phyloP scores from a whole-genome alignment of 2,113 vertebrate genomes.

The Zosterops lateralis region DNA sequence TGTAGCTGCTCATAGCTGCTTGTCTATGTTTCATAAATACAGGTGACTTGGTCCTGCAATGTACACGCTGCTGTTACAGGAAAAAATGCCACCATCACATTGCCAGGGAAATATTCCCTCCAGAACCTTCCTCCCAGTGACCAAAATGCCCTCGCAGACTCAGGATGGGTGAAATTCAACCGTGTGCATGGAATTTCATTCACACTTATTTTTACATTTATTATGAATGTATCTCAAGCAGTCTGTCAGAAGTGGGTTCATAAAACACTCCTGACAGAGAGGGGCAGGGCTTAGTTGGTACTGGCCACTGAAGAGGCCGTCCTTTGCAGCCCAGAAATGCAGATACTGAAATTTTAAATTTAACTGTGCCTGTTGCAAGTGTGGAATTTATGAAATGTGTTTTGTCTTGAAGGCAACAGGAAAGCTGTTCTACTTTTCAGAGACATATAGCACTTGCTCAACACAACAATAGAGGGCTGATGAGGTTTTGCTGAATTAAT shows the following conservation, averaged over 20 bases:
- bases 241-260: neutral
- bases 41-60: neutral
- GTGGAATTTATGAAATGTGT: neutral
- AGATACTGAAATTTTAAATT: neutral
- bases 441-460: neutral
- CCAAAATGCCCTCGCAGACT: neutral
- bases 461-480: neutral
- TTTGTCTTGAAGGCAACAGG: constrained; percentile 13
- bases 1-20: neutral
- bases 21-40: neutral
- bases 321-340: constrained; percentile 3
- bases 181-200: neutral
- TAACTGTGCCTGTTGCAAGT: neutral
- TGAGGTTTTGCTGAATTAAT: constrained; percentile 3
- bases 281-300: neutral
- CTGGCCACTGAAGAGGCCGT: neutral
- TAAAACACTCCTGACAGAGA: neutral
- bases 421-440: neutral
- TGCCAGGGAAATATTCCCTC: neutral
- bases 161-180: neutral
- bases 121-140: neutral
- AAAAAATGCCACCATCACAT: neutral
- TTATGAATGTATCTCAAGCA: neutral
- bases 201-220: neutral
- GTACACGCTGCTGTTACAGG: neutral